Percentiles rank a stretch among this genome's conserved stretches.
Conservation (phyloP, 2,113 vertebrate genomes). For the Platichthys flesus region DNA sequence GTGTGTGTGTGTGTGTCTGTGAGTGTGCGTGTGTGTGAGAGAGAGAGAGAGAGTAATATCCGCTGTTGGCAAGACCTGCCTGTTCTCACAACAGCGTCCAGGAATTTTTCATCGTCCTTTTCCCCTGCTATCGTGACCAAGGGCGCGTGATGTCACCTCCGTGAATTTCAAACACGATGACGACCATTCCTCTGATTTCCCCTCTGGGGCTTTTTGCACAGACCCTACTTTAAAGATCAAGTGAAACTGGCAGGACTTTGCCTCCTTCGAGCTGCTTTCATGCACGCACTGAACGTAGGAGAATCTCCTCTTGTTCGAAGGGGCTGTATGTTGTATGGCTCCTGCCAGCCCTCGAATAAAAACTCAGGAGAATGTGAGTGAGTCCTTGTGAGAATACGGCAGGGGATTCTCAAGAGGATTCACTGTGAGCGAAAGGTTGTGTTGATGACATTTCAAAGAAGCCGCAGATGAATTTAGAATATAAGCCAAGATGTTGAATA, state of each 20-base stretch:
- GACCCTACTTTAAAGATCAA: conserved; percentile 13
- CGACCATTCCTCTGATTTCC: conserved; percentile 32
- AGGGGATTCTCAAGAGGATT: too few species aligned
- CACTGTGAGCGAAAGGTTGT: too few species aligned
- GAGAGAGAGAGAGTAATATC: conserved; percentile 37
- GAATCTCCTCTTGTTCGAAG: too few species aligned
- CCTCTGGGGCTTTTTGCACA: conserved; percentile 22
- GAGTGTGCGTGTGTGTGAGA: background rate
- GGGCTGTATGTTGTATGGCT: too few species aligned
- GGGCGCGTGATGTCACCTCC: conserved; percentile 67
- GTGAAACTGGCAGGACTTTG: background rate
- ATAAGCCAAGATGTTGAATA: too few species aligned
- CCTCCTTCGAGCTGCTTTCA: background rate
- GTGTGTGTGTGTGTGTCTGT: conserved; percentile 21
- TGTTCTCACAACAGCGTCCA: conserved; percentile 73
- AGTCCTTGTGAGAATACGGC: too few species aligned
- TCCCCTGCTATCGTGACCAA: conserved; percentile 53
- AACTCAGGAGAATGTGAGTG: too few species aligned
- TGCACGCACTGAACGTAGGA: too few species aligned
- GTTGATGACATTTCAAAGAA: too few species aligned
- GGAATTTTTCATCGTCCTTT: conserved; percentile 64
- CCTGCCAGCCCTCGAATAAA: too few species aligned
- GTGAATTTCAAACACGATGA: conserved; percentile 54
- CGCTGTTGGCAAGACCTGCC: conserved; percentile 63
- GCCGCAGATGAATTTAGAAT: too few species aligned